Evolutionary conservation across 2,797 vertebrate genomes (phyloP), one percentile per base, ranked within the genome.

Genomic region (Gallinago stenura): DNA sequence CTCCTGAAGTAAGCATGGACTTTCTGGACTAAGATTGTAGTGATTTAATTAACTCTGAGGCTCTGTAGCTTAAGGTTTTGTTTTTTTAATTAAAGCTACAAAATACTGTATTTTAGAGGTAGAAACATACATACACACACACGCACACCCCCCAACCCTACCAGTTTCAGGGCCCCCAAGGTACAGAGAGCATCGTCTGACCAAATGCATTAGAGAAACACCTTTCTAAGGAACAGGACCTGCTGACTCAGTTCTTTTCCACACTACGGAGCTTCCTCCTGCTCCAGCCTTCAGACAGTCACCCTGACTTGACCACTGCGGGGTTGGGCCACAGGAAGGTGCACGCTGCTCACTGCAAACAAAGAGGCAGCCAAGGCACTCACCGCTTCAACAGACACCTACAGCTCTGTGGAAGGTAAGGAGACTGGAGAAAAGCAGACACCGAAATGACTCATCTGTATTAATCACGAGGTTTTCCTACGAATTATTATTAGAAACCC

Each of bases 271-370:
- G 30, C 2, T 16, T 35, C 43, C 57, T 1, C 48, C 57, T 1
- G 35, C 61, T 37, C 20, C 78, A 71, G 60, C 68, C 41, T 33
- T 13, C 30, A 10, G 35, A 4, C 60, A 2, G 17, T 15, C 56
- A 8, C 19, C 54, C 53, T 0, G 25, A 31, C 4, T 1, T 15
- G 26, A 75, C 8, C 60, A 1, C 1, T 11, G 12, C 1, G 15
- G 4, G 17, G 3, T 1, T 1, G 41, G 35, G 35, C 17, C 22
- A 21, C 30, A 10, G 57, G 25, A 53, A 58, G 43, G 18, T 0
- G 21, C 26, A 25, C 0, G 7, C 57, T 31, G 48, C 79, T 48
- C 62, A 2, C 18, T 3, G 35, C 11, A 4, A 93, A 83, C 91
- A 85, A 87, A 89, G 70, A 33, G 16, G 28, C 19, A 24, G 65